Percentiles rank a stretch among this genome's conserved stretches.
Conservation (phyloP, 2,797 vertebrate species). For the Craterocephalus amniculus region DNA sequence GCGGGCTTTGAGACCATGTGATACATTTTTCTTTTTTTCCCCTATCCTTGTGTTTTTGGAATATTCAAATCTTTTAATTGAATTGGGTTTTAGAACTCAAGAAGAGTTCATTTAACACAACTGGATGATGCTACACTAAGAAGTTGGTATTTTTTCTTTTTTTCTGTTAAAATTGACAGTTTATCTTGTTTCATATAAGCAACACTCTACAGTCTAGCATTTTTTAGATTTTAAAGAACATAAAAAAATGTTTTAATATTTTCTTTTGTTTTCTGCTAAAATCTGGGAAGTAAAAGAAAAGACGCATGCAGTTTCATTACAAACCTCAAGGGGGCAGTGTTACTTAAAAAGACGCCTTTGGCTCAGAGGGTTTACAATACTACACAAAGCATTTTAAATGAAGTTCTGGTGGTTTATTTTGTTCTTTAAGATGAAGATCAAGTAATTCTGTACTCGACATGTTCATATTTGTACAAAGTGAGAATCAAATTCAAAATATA, state of each 20-base stretch:
- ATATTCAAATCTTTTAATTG: not conserved
- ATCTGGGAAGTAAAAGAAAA: not conserved
- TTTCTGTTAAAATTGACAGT: too few relatives aligned
- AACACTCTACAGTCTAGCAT: too few relatives aligned
- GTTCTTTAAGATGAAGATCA: not conserved
- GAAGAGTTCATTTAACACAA: too few relatives aligned
- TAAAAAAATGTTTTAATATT: not conserved
- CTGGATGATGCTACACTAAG: too few relatives aligned
- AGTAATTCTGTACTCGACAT: not conserved
- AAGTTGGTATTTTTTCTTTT: too few relatives aligned
- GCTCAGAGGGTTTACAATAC: not conserved
- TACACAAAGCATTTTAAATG: slow-evolving; percentile 20
- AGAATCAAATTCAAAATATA: not conserved
- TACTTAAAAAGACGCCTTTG: slow-evolving; percentile 22
- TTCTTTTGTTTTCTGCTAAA: not conserved
- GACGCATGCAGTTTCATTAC: not conserved
- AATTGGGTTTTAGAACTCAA: not conserved
- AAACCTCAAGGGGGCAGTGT: slow-evolving; percentile 69
- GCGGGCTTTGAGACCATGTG: not conserved
- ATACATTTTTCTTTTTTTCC: not conserved
- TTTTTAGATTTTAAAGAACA: too few relatives aligned
- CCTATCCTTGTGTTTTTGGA: not conserved
- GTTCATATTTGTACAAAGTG: not conserved
- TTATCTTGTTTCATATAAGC: too few relatives aligned
- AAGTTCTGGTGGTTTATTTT: not conserved